phyloP scores from a whole-genome alignment of 2,113 vertebrate species.

The Rhea americana region DNA sequence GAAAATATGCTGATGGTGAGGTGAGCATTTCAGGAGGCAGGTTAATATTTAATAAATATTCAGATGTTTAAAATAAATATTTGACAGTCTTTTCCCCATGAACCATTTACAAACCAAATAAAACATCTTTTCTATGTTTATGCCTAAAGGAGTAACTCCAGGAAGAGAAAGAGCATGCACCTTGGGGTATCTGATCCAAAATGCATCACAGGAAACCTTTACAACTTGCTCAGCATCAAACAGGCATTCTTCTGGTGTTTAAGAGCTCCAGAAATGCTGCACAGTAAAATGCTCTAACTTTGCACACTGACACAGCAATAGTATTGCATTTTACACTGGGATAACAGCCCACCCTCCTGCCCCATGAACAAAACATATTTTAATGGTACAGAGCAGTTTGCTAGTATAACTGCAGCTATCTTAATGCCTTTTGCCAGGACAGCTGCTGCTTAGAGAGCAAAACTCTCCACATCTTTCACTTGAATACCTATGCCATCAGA shows the following conservation, averaged over 20 bases:
- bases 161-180: fast-evolving
- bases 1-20: not conserved
- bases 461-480: not conserved
- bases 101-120: not conserved
- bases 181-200: not conserved
- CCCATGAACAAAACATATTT: not conserved
- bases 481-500: fast-evolving
- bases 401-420: not conserved
- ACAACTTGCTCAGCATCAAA: not conserved
- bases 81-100: not conserved
- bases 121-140: not conserved
- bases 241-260: not conserved
- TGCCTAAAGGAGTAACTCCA: not conserved
- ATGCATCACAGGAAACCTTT: not conserved
- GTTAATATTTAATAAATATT: not conserved
- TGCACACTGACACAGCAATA: fast-evolving
- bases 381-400: not conserved
- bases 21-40: not conserved
- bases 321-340: not conserved
- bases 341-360: not conserved
- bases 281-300: fast-evolving
- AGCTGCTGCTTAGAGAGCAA: not conserved
- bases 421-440: not conserved
- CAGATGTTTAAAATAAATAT: not conserved
- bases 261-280: not conserved